phyloP scores from a whole-genome alignment of 2,888 invertebrate species.

The Mythimna vitellina region DNA sequence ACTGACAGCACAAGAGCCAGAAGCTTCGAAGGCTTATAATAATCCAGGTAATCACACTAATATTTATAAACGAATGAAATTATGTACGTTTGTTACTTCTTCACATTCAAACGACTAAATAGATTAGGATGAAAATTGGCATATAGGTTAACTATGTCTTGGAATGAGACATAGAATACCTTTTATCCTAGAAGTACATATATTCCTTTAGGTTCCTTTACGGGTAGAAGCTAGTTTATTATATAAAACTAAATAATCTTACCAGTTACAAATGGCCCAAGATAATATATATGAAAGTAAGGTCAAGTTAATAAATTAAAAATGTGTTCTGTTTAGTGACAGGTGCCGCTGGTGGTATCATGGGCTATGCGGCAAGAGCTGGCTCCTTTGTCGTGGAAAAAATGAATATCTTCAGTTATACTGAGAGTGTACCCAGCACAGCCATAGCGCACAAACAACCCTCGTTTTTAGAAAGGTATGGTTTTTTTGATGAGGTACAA shows the following conservation, averaged over 20 bases:
- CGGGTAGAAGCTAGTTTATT: too few relatives aligned
- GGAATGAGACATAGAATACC: too few relatives aligned
- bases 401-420: constrained; percentile 91
- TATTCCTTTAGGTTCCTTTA: too few relatives aligned
- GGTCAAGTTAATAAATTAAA: neutral
- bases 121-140: too few relatives aligned
- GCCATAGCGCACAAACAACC: constrained; percentile 87
- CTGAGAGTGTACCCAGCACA: constrained; percentile 85
- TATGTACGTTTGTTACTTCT: too few relatives aligned
- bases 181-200: too few relatives aligned
- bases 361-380: constrained; percentile 95
- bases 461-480: constrained; percentile 88
- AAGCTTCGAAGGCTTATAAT: constrained; percentile 77
- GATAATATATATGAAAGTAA: neutral
- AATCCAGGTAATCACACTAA: constrained; percentile 73
- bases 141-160: too few relatives aligned
- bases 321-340: constrained; percentile 64
- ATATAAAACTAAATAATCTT: too few relatives aligned
- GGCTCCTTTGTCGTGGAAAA: constrained; percentile 96
- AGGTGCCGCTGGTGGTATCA: constrained; percentile 88
- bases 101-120: too few relatives aligned
- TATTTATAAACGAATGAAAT: neutral
- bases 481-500: neutral
- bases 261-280: neutral
- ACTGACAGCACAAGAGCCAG: constrained; percentile 83